phyloP scores from a whole-genome alignment of 2,113 vertebrate genomes.

The Diadophis punctatus region DNA sequence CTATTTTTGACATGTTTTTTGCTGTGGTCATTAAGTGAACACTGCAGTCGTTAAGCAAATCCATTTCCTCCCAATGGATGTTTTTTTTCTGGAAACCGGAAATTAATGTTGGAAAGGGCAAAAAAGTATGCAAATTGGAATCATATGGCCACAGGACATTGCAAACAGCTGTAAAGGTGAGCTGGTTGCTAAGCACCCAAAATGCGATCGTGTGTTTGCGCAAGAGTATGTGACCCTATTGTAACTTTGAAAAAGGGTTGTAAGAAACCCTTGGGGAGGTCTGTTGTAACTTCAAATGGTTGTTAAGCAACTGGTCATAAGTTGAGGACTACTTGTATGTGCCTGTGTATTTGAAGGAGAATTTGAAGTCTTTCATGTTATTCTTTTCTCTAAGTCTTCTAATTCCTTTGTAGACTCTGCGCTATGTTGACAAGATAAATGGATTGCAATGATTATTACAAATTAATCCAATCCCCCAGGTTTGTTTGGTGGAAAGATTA shows the following conservation, averaged over 20 bases:
- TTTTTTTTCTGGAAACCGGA: background rate
- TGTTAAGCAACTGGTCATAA: background rate
- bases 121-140: background rate
- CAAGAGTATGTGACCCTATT: background rate
- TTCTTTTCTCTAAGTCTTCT: background rate
- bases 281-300: background rate
- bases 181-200: background rate
- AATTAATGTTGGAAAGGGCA: background rate
- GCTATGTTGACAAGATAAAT: background rate
- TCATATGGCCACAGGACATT: background rate
- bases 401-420: background rate
- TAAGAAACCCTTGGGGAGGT: background rate
- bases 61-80: background rate
- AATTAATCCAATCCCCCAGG: background rate
- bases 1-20: background rate
- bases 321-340: background rate
- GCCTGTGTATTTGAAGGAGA: background rate
- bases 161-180: background rate
- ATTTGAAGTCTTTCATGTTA: background rate
- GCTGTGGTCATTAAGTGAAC: background rate
- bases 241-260: background rate
- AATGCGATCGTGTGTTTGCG: accelerated
- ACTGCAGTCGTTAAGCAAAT: background rate
- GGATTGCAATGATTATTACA: background rate
- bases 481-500: background rate